Base-by-base conservation (phyloP, 2,113 vertebrate species). In the Gobio gobio region DNA sequence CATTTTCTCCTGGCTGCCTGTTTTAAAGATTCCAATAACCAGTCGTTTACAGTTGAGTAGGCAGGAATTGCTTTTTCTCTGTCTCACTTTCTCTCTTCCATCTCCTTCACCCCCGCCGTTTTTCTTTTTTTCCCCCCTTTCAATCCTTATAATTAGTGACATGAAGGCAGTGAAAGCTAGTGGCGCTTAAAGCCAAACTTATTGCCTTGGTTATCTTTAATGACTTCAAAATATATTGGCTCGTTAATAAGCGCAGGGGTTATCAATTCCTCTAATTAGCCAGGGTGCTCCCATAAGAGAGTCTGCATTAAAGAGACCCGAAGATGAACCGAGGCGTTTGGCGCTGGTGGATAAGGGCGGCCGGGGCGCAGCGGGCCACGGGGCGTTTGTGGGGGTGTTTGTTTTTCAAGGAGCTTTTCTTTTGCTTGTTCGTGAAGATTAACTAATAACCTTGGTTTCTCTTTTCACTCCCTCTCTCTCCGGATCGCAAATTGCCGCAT, bases 251-350 rank as follows among this genome's bases (percentile, higher is more conserved):
- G 96, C 95, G 93, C 94, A 94, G 94, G 96, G 96, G 97, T 97
- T 98, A 98, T 97, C 97, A 97, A 97, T 98, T 98, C 95, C 94
- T 97, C 96, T 97, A 97, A 98, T 98, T 98, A 98, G 96, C 93
- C 95, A 92, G 94, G 93, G 92, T 89, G 94, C 95, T 97, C 96
- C 96, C 96, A 93, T 94, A 97, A 98, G 96, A 98, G 97, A 97
- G 97, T 95, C 94, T 94, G 92, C 94, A 95, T 96, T 96, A 97
- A 95, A 97, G 94, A 94, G 90, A 94, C 93, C 94, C 95, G 94
- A 95, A 95, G 95, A 96, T 93, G 94, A 94, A 94, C 94, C 91
- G 91, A 93, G 91, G 92, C 92, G 85, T 92, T 91, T 92, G 87
- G 87, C 88, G 89, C 92, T 89, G 88, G 90, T 74, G 91, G 89